Base-by-base conservation (phyloP, 2,888 invertebrate genomes). In the Nebria salina region DNA sequence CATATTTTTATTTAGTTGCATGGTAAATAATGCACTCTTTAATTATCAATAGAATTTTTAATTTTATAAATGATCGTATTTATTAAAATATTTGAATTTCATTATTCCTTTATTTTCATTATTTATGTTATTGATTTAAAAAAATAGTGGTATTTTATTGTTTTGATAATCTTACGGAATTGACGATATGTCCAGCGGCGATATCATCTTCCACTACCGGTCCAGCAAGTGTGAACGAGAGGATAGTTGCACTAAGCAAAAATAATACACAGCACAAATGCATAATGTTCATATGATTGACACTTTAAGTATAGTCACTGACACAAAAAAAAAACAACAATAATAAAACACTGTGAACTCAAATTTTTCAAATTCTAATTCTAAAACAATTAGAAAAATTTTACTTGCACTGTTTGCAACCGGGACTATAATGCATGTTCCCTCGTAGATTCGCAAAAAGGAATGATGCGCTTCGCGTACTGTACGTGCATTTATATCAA, bases 141-240 rank as follows among this genome's bases (percentile, higher is more conserved):
- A 34, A 4, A 34, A 4, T 34, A 34, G 34, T 34, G 5, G 42
- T 41, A 70, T n/a, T 54, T 54, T 54, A 54, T 70, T 70, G 20
- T 66, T 7, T 66, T 66, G 8, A 25, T 68, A 15, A 25, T 42
- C 88, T 88, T 87, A 89, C 89, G 85, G 87, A 88, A 85, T 89
- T 89, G 73, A 86, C 86, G 64, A 87, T 85, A 83, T 88, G 87
- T 75, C 87, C 86, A 83, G 86, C 86, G 79, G 85, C 85, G 25
- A 77, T 70, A 11, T 82, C 77, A 83, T 88, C 88, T 82, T 88
- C 89, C 73, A 88, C 86, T 15, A 87, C 88, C 11, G 89, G 89
- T 84, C 88, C 87, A 76, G 88, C 89, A 8, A 84, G 77, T 34
- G 85, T 43, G 9, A 54, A 41, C 54, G 54, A 25, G 34, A 81